Base-by-base conservation (phyloP, 2,888 invertebrate genomes). In the Fissipunctia ypsillon region DNA sequence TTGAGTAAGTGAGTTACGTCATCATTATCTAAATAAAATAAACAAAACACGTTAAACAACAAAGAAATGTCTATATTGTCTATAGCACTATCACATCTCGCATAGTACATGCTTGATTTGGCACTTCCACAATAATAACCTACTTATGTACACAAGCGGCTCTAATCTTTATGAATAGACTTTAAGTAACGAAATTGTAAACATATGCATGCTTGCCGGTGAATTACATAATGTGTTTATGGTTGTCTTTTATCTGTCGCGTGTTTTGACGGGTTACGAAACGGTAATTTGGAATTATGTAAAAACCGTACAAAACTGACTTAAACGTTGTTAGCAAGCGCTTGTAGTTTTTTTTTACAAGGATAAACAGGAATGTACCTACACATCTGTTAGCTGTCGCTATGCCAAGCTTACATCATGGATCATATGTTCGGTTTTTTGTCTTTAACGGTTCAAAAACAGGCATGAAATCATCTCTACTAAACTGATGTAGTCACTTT, bases 281-380 rank as follows among this genome's bases (percentile, higher is more conserved):
- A 86, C 28, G 54, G 38, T 69, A 5, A 65, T 72, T 76, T 74
- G 14, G 65, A 79, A 85, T 86, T 86, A 83, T 77, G 50, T 86
- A 80, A 86, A 83, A 76, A 69, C 63, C 57, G 45, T 73, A 43
- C 60, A 82, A 28, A 5, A 25, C 45, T 43, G 28, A 54, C 43
- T 48, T 43, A 69, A 9, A 5, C 14, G 31, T 54, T 64, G 35
- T 48, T 43, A 41, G 43, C 22, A 35, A 35, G 52, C 45, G 9
- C 43, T 64, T 56, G 16, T 43, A 28, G 22, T 28, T 60, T 69
- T 74, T 64, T 75, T 70, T 76, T 67, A 16, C 43, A 61, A 69
- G 80, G 65, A 61, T 61, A n/a, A 41, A 57, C 45, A 63, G 70
- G 76, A 80, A 71, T 81, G 57, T 67, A 14, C 50, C n/a, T n/a